These are phyloP conservation scores for Sipha flava DNA, from an alignment of 1,140 invertebrate genomes.

Conservation along the genomic window DNA sequence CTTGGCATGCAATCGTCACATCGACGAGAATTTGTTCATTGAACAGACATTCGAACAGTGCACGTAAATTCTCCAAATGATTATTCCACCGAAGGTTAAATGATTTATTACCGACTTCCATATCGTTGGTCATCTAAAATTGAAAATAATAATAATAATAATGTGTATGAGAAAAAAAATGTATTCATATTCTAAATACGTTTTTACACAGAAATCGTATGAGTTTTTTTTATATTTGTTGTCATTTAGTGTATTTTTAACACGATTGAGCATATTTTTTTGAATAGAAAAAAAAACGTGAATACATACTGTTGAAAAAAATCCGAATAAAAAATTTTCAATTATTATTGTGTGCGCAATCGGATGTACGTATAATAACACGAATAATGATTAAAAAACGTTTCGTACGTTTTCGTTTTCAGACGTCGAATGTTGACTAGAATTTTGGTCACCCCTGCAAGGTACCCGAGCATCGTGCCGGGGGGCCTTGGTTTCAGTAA, in stretches of 20 bases:
- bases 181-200: no score
- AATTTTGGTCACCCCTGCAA: constrained; percentile 25
- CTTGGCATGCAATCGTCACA: constrained; percentile 54
- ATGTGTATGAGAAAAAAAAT: no score
- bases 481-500: constrained; percentile 14
- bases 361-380: neutral
- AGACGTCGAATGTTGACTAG: neutral
- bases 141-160: neutral
- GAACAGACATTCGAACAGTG: constrained; percentile 49
- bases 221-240: no score
- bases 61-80: constrained; percentile 51
- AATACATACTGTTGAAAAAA: no score
- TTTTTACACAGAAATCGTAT: no score
- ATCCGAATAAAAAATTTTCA: no score
- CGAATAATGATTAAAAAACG: no score
- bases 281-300: no score
- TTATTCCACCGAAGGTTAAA: constrained; percentile 50
- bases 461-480: constrained; percentile 6
- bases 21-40: constrained; percentile 52
- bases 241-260: no score
- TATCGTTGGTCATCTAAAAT: constrained; percentile 17
- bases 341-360: no score
- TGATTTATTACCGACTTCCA: constrained; percentile 34
- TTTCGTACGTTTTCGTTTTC: neutral
- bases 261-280: no score